phyloP scores from a whole-genome alignment of 2,888 invertebrate genomes.

The Eupithecia dodoneata region DNA sequence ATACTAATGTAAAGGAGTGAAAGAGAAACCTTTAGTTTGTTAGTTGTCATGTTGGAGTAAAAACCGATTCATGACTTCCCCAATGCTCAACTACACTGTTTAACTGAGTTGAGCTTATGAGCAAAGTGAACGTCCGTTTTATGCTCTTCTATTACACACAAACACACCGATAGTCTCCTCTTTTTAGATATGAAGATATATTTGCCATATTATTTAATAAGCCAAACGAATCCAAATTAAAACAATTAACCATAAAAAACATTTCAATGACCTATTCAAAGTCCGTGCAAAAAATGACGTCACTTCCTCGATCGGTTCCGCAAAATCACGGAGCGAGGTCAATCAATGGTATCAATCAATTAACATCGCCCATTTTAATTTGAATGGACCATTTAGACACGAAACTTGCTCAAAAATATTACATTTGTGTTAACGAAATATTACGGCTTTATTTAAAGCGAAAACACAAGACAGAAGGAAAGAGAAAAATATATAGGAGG shows the following conservation, averaged over 20 bases:
- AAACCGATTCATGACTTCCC: no score
- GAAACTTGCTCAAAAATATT: constrained; percentile 8
- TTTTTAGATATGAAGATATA: not conserved
- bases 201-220: not conserved
- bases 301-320: constrained; percentile 30
- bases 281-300: constrained; percentile 18
- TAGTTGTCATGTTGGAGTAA: no score
- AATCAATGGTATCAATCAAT: constrained; percentile 27
- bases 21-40: no score
- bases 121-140: no score
- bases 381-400: constrained; percentile 19
- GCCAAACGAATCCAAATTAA: constrained; percentile 1
- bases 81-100: no score
- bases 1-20: no score
- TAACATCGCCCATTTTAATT: constrained; percentile 23
- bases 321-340: constrained; percentile 29
- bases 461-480: not conserved
- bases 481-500: not conserved
- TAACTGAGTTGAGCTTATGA: no score
- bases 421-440: not conserved
- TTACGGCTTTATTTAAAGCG: not conserved
- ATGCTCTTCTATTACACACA: not conserved
- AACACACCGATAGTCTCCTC: not conserved
- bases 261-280: constrained; percentile 12
- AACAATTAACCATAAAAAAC: not conserved